phyloP scores from a whole-genome alignment of 2,888 invertebrate genomes.

The Pollenia angustigena region DNA sequence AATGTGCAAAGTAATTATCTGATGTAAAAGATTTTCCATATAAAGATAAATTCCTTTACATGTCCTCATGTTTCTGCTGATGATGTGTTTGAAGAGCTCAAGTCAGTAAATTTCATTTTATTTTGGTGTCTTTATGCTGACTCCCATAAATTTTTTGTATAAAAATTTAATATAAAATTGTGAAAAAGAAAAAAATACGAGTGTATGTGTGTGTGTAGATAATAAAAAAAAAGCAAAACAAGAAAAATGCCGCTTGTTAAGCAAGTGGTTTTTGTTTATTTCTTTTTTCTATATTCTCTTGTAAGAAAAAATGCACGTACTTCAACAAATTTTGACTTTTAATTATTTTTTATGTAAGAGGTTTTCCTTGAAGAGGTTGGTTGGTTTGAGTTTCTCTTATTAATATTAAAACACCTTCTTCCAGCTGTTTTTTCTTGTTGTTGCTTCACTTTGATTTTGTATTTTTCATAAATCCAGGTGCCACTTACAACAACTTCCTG shows the following conservation, averaged over 20 bases:
- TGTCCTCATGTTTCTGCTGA: conserved; percentile 2
- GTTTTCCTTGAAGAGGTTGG: conserved; percentile 45
- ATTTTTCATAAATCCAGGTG: conserved; percentile 53
- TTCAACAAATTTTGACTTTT: conserved; percentile 40
- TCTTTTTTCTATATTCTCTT: background rate
- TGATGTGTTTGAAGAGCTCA: conserved; percentile 8
- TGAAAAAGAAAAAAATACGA: conserved; percentile 4
- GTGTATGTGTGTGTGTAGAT: background rate
- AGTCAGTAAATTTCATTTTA: conserved; percentile 14
- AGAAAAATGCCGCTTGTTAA: conserved; percentile 57
- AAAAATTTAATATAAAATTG: conserved; percentile 4
- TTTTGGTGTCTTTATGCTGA: conserved; percentile 28
- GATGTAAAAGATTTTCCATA: conserved; percentile 9
- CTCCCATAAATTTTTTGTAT: background rate
- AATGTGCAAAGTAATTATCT: background rate
- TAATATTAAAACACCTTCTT: background rate
- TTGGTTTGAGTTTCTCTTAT: background rate
- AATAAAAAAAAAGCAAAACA: conserved; percentile 15
- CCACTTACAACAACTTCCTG: conserved; percentile 74
- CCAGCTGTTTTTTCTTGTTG: conserved; percentile 60
- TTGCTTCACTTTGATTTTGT: background rate
- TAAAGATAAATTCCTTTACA: conserved; percentile 58
- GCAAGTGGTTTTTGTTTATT: conserved; percentile 63
- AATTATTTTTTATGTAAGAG: conserved; percentile 23
- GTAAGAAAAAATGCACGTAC: background rate